Evolutionary conservation across 2,113 vertebrate genomes (phyloP).

Genomic region (Beaufortia kweichowensis): DNA sequence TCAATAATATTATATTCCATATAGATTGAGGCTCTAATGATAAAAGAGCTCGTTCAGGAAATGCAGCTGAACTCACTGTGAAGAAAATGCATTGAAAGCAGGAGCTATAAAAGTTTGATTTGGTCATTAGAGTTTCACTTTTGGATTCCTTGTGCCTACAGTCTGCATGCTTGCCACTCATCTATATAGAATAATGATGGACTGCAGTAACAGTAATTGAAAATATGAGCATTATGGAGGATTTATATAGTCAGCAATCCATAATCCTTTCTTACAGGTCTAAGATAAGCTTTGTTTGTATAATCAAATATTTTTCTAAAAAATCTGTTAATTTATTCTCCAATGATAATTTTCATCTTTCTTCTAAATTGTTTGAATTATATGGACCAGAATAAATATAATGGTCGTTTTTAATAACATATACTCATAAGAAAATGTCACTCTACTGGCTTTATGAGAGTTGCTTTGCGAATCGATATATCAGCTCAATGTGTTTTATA

Average conservation of each 20-base stretch:
- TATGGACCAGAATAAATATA: background rate
- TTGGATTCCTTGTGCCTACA: slow-evolving; percentile 60
- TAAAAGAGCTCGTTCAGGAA: slow-evolving; percentile 65
- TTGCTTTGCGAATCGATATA: no score
- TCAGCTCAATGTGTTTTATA: no score
- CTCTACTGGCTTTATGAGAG: background rate
- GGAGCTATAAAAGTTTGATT: slow-evolving; percentile 52
- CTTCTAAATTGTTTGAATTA: background rate
- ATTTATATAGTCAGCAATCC: background rate
- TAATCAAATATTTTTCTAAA: background rate
- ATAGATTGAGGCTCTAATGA: slow-evolving; percentile 67
- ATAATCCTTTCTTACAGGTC: background rate
- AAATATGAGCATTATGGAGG: background rate
- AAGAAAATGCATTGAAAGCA: slow-evolving; percentile 56
- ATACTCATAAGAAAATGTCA: background rate
- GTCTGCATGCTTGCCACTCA: slow-evolving; percentile 44
- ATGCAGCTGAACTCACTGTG: slow-evolving; percentile 68
- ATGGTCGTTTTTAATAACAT: background rate
- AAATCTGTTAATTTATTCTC: no score
- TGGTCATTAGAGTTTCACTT: slow-evolving; percentile 61
- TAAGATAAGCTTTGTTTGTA: background rate
- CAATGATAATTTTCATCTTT: no score
- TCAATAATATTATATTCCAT: slow-evolving; percentile 75
- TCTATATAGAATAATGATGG: slow-evolving; percentile 20
- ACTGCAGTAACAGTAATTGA: slow-evolving; percentile 5